Base-by-base conservation (phyloP, 1,140 invertebrate genomes). In the Philopotamus ludificatus region DNA sequence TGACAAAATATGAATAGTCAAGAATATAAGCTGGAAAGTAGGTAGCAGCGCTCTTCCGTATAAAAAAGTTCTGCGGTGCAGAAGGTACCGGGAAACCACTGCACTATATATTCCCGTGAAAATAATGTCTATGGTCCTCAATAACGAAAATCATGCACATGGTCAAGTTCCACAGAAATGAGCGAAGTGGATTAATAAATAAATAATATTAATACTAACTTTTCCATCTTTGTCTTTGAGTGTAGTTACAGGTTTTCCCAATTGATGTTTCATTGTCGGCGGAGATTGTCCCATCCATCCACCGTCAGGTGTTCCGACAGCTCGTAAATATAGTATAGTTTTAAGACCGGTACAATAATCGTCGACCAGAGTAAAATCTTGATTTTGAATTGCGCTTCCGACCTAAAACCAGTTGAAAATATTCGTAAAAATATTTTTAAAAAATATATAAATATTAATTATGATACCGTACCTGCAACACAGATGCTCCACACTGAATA, bases 311-410 rank as follows among this genome's bases (percentile, higher is more conserved):
- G 85, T 78, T 1, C 91, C 75, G 42, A 77, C 71, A 28, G 85
- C 86, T 54, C 89, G 82, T 10, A 98, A 75, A 73, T 97, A 99
- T 1, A 99, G 76, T 21, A 98, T 76, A 0, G 95, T 84, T 79
- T 95, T 95, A 7, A 99, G 80, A 0, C 95, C 95, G 2, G 87
- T 92, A 41, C 90, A 86, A 73, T 98, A 99, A 76, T 99, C 95
- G 10, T 98, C 90, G 58, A 98, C 90, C 0, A 98, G 74, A 0
- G 95, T 97, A 71, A 96, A 98, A 78, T 98, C 96, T 82, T 99
- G 97, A 81, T 99, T 99, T 76, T 99, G 97, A 12, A 99, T 86
- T 3, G 97, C 94, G 75, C 94, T 98, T 76, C 97, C 93, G 53
- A 97, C 86, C 90, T 94, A 69, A 21, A 54, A 70, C 25, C n/a